Conservation (phyloP, 92 coral and sea anemone genomes). For the Nematostella vectensis region DNA sequence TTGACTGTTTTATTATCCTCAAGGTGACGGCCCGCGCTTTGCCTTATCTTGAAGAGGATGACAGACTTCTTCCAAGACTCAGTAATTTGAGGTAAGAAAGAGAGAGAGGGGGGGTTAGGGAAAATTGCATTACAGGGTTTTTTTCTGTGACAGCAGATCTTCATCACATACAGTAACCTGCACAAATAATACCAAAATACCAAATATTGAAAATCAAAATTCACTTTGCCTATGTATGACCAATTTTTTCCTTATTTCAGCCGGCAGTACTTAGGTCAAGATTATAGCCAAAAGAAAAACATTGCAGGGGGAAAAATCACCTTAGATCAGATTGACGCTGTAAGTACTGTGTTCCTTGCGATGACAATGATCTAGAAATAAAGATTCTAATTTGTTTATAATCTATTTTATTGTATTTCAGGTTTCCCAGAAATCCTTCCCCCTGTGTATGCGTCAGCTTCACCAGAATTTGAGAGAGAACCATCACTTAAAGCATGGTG, state of each 20-base stretch:
- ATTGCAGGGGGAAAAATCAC: constrained; percentile 76
- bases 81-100: constrained; percentile 84
- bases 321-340: constrained; percentile 83
- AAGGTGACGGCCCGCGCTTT: constrained; percentile 91
- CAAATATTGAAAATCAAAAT: too few relatives aligned
- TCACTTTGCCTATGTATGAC: too few relatives aligned
- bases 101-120: too few relatives aligned
- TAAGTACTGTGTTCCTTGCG: constrained; percentile 37
- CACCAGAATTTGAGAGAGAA: constrained; percentile 74
- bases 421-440: constrained; percentile 75
- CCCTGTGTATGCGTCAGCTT: constrained; percentile 94
- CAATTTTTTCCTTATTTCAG: constrained; percentile 17
- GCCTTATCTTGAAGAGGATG: constrained; percentile 95
- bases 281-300: constrained; percentile 60
- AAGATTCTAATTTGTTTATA: too few relatives aligned
- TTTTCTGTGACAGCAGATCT: too few relatives aligned
- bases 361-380: too few relatives aligned
- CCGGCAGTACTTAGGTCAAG: constrained; percentile 91
- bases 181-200: too few relatives aligned
- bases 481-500: constrained; percentile 93
- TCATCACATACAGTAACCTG: too few relatives aligned
- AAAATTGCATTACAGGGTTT: too few relatives aligned
- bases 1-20: too few relatives aligned
- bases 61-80: constrained; percentile 80
- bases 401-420: too few relatives aligned